Conservation (phyloP, 2,888 invertebrate genomes). For the Eudemis profundana region DNA sequence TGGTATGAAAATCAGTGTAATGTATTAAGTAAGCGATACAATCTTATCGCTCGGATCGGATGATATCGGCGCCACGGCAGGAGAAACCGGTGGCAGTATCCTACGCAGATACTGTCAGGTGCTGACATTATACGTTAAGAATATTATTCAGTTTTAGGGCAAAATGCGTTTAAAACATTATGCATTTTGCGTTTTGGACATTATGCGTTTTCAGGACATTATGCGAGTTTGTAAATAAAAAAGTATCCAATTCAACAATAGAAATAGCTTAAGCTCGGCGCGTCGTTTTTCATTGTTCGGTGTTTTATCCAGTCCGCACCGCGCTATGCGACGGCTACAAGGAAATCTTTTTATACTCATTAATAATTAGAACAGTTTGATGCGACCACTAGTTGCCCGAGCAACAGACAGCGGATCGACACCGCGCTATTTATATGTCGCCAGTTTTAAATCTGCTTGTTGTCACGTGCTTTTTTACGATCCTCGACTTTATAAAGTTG, state of each 20-base stretch:
- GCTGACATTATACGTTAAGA: no score
- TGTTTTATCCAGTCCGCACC: not conserved
- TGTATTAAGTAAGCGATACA: no score
- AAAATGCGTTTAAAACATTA: no score
- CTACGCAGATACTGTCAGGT: no score
- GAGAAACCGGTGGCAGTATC: no score
- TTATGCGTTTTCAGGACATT: no score
- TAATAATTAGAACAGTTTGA: slow-evolving; percentile 46
- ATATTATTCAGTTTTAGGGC: no score
- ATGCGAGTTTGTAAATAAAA: no score
- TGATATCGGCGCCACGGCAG: no score
- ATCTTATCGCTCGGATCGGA: no score
- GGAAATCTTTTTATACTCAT: slow-evolving; percentile 46
- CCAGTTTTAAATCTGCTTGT: slow-evolving; percentile 2
- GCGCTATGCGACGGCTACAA: slow-evolving; percentile 32
- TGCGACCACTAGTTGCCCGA: slow-evolving; percentile 50
- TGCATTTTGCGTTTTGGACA: no score
- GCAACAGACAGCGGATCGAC: slow-evolving; percentile 17
- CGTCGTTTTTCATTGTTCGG: not conserved
- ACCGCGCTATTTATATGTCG: not conserved
- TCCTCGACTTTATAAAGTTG: not conserved
- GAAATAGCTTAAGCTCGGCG: slow-evolving; percentile 50
- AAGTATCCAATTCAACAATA: slow-evolving; percentile 47
- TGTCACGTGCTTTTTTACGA: slow-evolving; percentile 8
- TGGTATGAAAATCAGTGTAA: no score